Conservation (phyloP, 2,888 invertebrate genomes). For the Oxytorus armatus region DNA sequence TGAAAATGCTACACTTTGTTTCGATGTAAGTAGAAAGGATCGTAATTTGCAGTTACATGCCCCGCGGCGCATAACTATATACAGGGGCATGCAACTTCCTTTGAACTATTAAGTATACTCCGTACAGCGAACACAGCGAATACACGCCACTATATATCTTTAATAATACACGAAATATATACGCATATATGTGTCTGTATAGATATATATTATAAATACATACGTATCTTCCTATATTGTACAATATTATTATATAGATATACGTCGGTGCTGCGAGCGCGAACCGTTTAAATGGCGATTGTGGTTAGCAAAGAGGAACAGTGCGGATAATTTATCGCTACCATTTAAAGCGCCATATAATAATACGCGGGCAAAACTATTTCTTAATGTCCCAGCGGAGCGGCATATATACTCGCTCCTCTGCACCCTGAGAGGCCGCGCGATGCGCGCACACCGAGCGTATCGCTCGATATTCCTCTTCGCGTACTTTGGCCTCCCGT, state of each 20-base stretch:
- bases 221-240: not conserved
- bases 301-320: slow-evolving; percentile 76
- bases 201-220: slow-evolving; percentile 34
- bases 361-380: slow-evolving; percentile 79
- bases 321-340: slow-evolving; percentile 81
- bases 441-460: too few relatives aligned
- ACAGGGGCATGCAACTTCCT: not conserved
- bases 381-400: slow-evolving; percentile 76
- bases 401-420: too few relatives aligned
- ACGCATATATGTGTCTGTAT: slow-evolving; percentile 4
- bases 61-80: too few relatives aligned
- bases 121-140: not conserved
- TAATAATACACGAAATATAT: slow-evolving; percentile 34
- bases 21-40: slow-evolving; percentile 9
- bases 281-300: slow-evolving; percentile 78
- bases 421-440: too few relatives aligned
- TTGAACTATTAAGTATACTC: not conserved
- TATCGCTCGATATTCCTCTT: too few relatives aligned
- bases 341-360: slow-evolving; percentile 82
- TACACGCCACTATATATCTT: slow-evolving; percentile 4
- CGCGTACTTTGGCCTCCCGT: too few relatives aligned
- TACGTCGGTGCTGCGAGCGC: slow-evolving; percentile 48
- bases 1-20: slow-evolving; percentile 5
- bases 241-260: slow-evolving; percentile 25
- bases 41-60: slow-evolving; percentile 7